phyloP scores from a whole-genome alignment of 2,888 invertebrate genomes.

The Tipula vernalis region DNA sequence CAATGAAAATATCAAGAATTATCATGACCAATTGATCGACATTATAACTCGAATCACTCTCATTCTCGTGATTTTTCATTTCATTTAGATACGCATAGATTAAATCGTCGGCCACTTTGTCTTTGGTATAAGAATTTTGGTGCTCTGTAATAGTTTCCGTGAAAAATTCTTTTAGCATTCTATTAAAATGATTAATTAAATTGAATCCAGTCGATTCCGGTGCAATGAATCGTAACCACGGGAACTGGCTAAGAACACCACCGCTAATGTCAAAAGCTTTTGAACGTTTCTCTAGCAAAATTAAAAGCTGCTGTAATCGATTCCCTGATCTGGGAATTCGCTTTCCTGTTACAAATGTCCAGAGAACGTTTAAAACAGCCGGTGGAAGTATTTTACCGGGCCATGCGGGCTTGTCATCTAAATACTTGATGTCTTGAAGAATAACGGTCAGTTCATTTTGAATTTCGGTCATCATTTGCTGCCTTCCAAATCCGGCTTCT shows the following conservation, averaged over 20 bases:
- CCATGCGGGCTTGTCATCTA: constrained; percentile 23
- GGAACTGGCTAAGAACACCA: constrained; percentile 44
- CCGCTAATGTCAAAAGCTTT: constrained; percentile 46
- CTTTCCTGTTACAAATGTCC: constrained; percentile 45
- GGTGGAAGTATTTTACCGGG: constrained; percentile 38
- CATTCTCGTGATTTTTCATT: constrained; percentile 34
- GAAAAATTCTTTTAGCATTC: constrained; percentile 40
- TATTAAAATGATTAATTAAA: constrained; percentile 42
- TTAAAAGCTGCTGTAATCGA: constrained; percentile 35
- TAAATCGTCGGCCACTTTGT: constrained; percentile 40
- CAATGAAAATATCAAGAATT: constrained; percentile 54
- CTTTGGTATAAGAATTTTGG: constrained; percentile 35
- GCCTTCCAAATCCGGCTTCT: constrained; percentile 43
- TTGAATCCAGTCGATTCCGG: constrained; percentile 49
- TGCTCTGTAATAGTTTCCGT: constrained; percentile 46
- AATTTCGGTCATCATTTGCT: constrained; percentile 41
- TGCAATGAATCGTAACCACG: constrained; percentile 48
- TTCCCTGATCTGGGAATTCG: constrained; percentile 36
- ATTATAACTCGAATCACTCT: constrained; percentile 17
- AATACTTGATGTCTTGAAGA: constrained; percentile 23
- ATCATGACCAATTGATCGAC: constrained; percentile 51
- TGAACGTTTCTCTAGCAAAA: constrained; percentile 38
- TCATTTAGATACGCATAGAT: constrained; percentile 50
- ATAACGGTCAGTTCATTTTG: constrained; percentile 41
- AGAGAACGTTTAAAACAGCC: constrained; percentile 50